Evolutionary conservation across 2,113 vertebrate genomes (phyloP), one percentile per base, ranked within the genome.

Genomic region (Ophiodon elongatus): DNA sequence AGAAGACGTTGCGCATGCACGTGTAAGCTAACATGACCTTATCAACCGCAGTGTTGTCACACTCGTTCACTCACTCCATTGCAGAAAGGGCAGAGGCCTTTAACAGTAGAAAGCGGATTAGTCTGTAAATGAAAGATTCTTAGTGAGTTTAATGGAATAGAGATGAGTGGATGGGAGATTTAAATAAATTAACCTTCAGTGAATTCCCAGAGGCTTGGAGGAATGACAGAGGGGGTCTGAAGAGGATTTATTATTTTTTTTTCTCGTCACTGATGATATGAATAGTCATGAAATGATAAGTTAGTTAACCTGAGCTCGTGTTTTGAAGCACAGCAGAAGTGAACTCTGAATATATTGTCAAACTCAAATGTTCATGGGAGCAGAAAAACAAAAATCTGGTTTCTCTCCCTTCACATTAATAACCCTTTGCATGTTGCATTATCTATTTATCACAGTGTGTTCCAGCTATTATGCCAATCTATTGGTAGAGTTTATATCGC

Each of bases 121-220:
- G 85, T 90, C 80, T 57, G 76, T 90, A 94, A 93, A 95, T 87
- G 91, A 93, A 92, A 95, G 93, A 95, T 95, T 95, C 92, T 95
- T 94, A 93, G 87, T 94, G 84, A 88, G 89, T 96, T 95, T 95
- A 95, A 92, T 95, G 88, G 90, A 94, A 95, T 91, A 86, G 91
- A 94, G 91, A 95, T 89, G 94, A 94, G 92, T 94, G 91, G 89
- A 90, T 89, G 87, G 78, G 73, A 94, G 94, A 94, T 96, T 95
- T 94, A 94, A 95, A 96, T 95, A 94, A 94, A 95, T 96, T 95
- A 96, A 95, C 94, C 94, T 95, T 95, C 94, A 92, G 72, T 81
- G 76, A 83, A 91, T 93, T 92, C 91, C 90, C 72, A 1, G 45
- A 84, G 90, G 89, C 85, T 79, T 6, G 31, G 43, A 75, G 86